Evolutionary conservation across 2,888 invertebrate genomes (phyloP), one percentile per base, ranked within the genome.

Genomic region (Elgonia sp.): DNA sequence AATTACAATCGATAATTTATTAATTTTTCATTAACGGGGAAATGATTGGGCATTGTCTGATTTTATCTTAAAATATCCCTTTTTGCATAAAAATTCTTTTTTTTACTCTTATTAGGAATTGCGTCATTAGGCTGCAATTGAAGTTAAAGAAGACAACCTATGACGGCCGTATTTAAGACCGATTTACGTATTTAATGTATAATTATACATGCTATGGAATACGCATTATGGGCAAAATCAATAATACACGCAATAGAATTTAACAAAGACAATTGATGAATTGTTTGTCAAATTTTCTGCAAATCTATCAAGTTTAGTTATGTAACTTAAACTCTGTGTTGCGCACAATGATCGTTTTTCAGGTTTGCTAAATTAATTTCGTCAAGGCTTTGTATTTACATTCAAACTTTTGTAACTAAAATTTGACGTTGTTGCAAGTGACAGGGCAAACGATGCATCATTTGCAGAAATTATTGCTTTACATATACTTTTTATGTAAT

Each of bases 281-380:
- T 77, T 39, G 65, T 65, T 55, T 39, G 65, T 39, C 76, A 39
- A 53, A 76, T 65, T 76, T 65, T 53, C 65, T 53, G 40, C 63
- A 20, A 39, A 20, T 20, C 21, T 10, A 50, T 75, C 46, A 60
- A 60, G 21, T 60, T 42, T 12, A 21, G 50, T 75, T 76, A 76
- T 20, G 39, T 16, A 63, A 75, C n/a, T n/a, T n/a, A n/a, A n/a
- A n/a, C n/a, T n/a, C n/a, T n/a, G n/a, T n/a, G n/a, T n/a, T n/a
- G n/a, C n/a, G 42, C 42, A 42, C 42, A 10, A 9, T 42, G 42
- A 10, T 42, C 42, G 21, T 6, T 57, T 57, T 57, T 57, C 21
- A 4, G 20, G 10, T 8, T 57, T 9, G 57, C 18, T 57, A 57
- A 21, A 7, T 57, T 21, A 5, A 12, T 21, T 57, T 21, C 14